Base-by-base conservation (phyloP, 64 coral and sea anemone species). In the Montipora foliosa region DNA sequence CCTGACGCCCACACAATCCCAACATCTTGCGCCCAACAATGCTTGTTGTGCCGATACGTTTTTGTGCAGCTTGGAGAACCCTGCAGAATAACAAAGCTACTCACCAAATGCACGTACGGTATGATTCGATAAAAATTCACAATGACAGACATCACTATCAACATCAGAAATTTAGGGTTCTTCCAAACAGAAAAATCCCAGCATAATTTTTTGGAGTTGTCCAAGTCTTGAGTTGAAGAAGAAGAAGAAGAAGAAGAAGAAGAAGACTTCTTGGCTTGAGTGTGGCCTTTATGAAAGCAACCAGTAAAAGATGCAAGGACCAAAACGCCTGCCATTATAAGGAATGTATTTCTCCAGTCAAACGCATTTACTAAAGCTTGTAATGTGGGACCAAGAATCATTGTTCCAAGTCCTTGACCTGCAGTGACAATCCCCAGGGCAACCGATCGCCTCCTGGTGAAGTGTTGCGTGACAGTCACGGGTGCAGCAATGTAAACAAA, bases 61-160 rank as follows among this genome's bases (percentile, higher is more conserved):
- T 37, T 2, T 37, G 37, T 37, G 37, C 37, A 37, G 37, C 37
- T 37, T 37, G 37, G 37, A 2, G 37, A 37, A 37, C 37, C 37
- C 37, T 37, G 37, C 37, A 2, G 37, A 37, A 37, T 0, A 44
- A 44, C 16, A 15, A 16, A 16, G 37, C 2, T 6, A 71, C 82
- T 86, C 82, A 86, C 82, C 82, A 86, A n/a, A 50, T 86, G 82
- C 12, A 86, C 82, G 4, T 86, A 86, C 11, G 82, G 82, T 20
- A 50, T 19, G 6, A 86, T 86, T 9, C 82, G 82, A 49, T 4
- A n/a, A 71, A 72, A 86, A 46, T 49, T 86, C 9, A 1, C 17
- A 22, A 70, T 2, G 17, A 4, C 45, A 50, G 17, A 3, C 82
- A 86, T 71, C 3, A 22, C 64, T 17, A 86, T 20, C 16, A 71